Evolutionary conservation across 2,797 vertebrate species (phyloP), one percentile per base, ranked within the genome.

Genomic region (Erethizon dorsatum): DNA sequence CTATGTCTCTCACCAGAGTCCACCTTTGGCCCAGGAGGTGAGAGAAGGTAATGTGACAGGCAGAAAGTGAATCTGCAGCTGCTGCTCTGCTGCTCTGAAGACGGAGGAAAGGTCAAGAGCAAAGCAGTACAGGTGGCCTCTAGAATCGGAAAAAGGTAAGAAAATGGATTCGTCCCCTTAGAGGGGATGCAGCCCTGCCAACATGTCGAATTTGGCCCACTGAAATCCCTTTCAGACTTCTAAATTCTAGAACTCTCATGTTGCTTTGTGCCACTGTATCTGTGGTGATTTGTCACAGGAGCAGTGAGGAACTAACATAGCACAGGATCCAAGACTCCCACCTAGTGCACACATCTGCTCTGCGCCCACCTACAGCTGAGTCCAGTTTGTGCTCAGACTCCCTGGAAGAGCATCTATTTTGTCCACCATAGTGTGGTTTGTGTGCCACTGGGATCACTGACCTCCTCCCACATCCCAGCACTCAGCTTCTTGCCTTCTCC

Each of bases 151-250:
- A 87, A 69, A 87, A 79, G 57, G 47, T 8, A 41, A 85, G 59
- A 57, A 47, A 12, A 8, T 31, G 15, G 67, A 20, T 26, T 80
- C 24, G n/a, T 80, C 41, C 50, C 20, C 37, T 59, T 50, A 50
- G 14, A 18, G 71, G 56, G 52, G 83, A n/a, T 7, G 5, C 50
- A 78, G 24, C 24, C 45, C 71, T 57, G 47, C 37, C 8, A 2
- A 37, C 24, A 57, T 12, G 59, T 59, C 57, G 37, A 47, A 56
- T 63, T 71, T 5, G 22, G 73, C 22, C 45, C 59, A 33, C 1
- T 31, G 61, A 88, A 78, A 80, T 54, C 89, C 33, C 45, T 28
- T 79, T 61, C 77, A 85, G 95, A 90, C 18, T 71, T 90, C 52
- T 73, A 52, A 85, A 9, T 31, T 83, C 37, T 33, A 69, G 37